Evolutionary conservation across 2,797 vertebrate genomes (phyloP).

Genomic region (Tenualosa ilisha): DNA sequence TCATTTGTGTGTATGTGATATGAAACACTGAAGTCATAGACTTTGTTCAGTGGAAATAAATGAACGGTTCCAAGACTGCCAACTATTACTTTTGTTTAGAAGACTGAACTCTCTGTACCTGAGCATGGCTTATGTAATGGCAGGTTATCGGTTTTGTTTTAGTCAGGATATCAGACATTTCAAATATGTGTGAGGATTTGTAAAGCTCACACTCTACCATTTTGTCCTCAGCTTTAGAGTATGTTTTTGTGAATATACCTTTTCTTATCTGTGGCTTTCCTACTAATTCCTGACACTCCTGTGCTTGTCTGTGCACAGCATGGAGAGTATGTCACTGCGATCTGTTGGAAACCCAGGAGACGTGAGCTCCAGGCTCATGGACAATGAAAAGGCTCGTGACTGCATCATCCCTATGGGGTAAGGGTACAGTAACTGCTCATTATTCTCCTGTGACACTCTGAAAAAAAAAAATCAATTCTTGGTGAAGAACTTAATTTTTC

Average conservation of each 20-base stretch:
- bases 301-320: constrained; percentile 63
- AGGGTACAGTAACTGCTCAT: not conserved
- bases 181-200: not conserved
- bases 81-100: not conserved
- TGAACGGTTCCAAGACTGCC: not conserved
- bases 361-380: constrained; percentile 78
- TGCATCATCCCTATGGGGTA: constrained; percentile 79
- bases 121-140: too few relatives aligned
- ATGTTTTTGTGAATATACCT: not conserved
- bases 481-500: not conserved
- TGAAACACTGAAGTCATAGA: too few relatives aligned
- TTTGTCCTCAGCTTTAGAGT: not conserved
- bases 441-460: not conserved
- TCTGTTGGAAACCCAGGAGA: constrained; percentile 75
- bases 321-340: constrained; percentile 88
- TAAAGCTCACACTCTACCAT: not conserved
- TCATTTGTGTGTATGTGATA: too few relatives aligned
- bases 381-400: constrained; percentile 82
- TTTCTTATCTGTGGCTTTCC: not conserved
- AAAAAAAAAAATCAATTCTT: not conserved
- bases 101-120: too few relatives aligned
- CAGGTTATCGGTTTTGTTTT: not conserved
- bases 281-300: not conserved
- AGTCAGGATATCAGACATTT: not conserved
- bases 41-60: not conserved